Conservation (phyloP, 2,113 vertebrate species). For the Nematolebias whitei region DNA sequence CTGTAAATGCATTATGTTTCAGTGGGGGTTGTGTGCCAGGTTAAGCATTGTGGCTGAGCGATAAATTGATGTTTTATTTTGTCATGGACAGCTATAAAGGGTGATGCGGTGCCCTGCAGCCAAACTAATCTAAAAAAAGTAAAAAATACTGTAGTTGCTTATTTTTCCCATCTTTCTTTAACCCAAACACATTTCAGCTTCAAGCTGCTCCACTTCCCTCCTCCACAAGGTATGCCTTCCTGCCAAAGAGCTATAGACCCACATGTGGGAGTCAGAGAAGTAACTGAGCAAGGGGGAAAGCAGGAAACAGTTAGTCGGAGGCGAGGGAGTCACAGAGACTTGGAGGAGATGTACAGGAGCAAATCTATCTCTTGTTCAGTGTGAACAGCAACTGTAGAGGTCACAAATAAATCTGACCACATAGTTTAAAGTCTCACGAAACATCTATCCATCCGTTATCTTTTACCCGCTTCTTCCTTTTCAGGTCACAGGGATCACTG, state of each 20-base stretch:
- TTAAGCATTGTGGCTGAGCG: slow-evolving; percentile 26
- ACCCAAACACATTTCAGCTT: slow-evolving; percentile 22
- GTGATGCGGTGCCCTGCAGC: slow-evolving; percentile 21
- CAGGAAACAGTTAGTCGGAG: slow-evolving; percentile 62
- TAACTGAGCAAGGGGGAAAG: slow-evolving; percentile 64
- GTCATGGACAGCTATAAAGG: slow-evolving; percentile 41
- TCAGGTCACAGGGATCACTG: too few relatives aligned
- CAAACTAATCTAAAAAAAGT: slow-evolving; percentile 30
- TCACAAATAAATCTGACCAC: slow-evolving; percentile 41
- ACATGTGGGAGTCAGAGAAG: slow-evolving; percentile 74
- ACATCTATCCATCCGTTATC: too few relatives aligned
- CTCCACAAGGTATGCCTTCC: slow-evolving; percentile 60
- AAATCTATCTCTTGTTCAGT: slow-evolving; percentile 40
- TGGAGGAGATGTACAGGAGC: slow-evolving; percentile 48
- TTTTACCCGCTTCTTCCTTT: too few relatives aligned
- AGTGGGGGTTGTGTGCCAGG: slow-evolving; percentile 2
- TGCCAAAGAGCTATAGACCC: slow-evolving; percentile 60
- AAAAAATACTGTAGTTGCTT: background rate
- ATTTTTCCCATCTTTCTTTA: slow-evolving; percentile 25
- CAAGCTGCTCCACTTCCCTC: slow-evolving; percentile 38
- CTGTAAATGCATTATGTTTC: slow-evolving; percentile 42
- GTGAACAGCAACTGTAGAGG: slow-evolving; percentile 26
- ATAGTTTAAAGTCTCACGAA: slow-evolving; percentile 25
- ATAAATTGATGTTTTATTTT: slow-evolving; percentile 39
- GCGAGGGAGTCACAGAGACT: slow-evolving; percentile 47